A percentile compares a stretch with the other conserved stretches of the same genome.
Evolutionary conservation across 2,888 invertebrate genomes (phyloP).

Genomic region (Theristus sp.): DNA sequence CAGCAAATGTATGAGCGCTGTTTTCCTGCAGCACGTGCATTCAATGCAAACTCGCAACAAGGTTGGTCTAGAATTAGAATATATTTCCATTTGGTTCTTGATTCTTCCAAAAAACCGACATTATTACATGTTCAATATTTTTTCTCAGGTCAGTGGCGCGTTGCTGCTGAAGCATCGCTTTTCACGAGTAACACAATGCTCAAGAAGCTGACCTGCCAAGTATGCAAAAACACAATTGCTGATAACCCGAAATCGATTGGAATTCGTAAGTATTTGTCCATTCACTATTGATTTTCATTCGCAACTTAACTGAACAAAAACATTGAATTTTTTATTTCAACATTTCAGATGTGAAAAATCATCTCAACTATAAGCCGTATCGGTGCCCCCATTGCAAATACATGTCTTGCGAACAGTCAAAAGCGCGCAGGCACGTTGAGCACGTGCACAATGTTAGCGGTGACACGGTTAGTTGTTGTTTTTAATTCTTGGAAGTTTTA

Average conservation of each 20-base stretch:
- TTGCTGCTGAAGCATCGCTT: not conserved
- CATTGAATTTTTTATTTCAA: not conserved
- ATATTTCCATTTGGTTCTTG: too few relatives aligned
- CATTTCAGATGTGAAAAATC: constrained; percentile 8
- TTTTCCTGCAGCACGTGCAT: not conserved
- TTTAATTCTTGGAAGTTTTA: too few relatives aligned
- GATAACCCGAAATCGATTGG: constrained; percentile 10
- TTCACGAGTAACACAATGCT: constrained; percentile 1
- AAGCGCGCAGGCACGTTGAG: constrained; percentile 8
- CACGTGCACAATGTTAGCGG: constrained; percentile 5
- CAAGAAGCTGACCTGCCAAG: not conserved
- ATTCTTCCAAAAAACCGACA: too few relatives aligned
- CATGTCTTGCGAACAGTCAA: constrained; percentile 10
- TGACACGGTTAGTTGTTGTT: constrained; percentile 1
- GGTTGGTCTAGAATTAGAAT: too few relatives aligned
- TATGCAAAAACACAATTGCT: constrained; percentile 7
- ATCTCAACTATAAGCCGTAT: constrained; percentile 9
- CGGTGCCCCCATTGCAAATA: constrained; percentile 8
- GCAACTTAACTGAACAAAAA: not conserved
- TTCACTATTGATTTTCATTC: not conserved
- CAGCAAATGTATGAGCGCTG: not conserved
- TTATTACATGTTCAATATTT: too few relatives aligned
- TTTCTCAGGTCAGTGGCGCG: too few relatives aligned
- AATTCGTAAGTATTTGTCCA: constrained; percentile 2
- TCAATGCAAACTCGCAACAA: too few relatives aligned